A percentile compares a stretch with the other conserved stretches of the same genome.
Evolutionary conservation across 2,113 vertebrate genomes (phyloP).

Genomic region (Erythrolamprus reginae): DNA sequence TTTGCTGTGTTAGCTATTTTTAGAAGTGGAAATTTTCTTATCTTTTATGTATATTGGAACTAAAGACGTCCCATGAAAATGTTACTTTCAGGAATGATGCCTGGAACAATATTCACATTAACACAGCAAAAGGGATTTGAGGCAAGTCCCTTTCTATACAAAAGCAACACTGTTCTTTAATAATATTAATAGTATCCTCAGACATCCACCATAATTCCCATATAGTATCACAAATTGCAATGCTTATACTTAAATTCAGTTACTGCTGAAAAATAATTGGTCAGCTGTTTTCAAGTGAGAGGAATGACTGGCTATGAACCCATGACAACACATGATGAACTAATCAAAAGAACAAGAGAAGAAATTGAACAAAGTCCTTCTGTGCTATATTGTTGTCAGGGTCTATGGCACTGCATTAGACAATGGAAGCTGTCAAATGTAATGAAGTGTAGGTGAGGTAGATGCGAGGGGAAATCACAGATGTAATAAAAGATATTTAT

Average conservation of each 20-base stretch:
- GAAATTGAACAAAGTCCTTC: neutral
- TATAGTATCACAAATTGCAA: neutral
- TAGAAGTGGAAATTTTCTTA: neutral
- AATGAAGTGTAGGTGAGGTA: neutral
- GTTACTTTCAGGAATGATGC: neutral
- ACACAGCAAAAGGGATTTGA: neutral
- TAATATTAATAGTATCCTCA: constrained; percentile 5
- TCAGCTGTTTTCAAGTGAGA: constrained; percentile 1
- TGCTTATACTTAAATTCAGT: neutral
- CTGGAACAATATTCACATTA: neutral
- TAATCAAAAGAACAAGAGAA: neutral
- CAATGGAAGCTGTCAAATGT: fast-evolving
- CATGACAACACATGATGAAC: neutral
- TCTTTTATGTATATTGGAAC: neutral
- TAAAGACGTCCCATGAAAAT: neutral
- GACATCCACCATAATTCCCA: neutral
- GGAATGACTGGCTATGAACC: neutral
- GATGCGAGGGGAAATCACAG: neutral
- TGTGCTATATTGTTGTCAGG: neutral
- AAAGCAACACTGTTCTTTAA: neutral
- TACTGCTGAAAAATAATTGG: neutral
- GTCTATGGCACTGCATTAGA: neutral
- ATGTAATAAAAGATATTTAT: neutral
- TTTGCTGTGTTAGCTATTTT: neutral
- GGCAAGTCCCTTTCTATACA: neutral